These are phyloP conservation scores for western clawed frog (Xenopus tropicalis) DNA, from an alignment of 2,113 vertebrate genomes.

Conservation along the genomic window UCB_Xtro_10.0 CM004444.2:113545501-113546000, in stretches of 20 bases:
- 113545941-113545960: conserved; percentile 22
- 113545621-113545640: too few species aligned
- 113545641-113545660: too few species aligned
- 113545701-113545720: too few species aligned
- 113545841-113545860: conserved; percentile 4
- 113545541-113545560: too few species aligned
- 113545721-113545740: not conserved
- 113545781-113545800: not conserved
- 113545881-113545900: conserved; percentile 17
- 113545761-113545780: not conserved
- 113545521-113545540: too few species aligned
- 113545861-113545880: conserved; percentile 25
- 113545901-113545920: conserved; percentile 34
- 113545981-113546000: not conserved
- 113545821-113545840: conserved; percentile 1
- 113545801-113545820: not conserved
- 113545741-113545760: too few species aligned
- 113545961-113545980: conserved; percentile 1
- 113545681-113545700: too few species aligned
- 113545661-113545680: too few species aligned
- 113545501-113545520: too few species aligned
- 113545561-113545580: too few species aligned
- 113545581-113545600: too few species aligned
- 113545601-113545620: too few species aligned
- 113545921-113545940: conserved; percentile 20